Evolutionary conservation across 2,888 invertebrate genomes (phyloP), one percentile per base, ranked within the genome.

Genomic region (Alloscopus bannaensis): DNA sequence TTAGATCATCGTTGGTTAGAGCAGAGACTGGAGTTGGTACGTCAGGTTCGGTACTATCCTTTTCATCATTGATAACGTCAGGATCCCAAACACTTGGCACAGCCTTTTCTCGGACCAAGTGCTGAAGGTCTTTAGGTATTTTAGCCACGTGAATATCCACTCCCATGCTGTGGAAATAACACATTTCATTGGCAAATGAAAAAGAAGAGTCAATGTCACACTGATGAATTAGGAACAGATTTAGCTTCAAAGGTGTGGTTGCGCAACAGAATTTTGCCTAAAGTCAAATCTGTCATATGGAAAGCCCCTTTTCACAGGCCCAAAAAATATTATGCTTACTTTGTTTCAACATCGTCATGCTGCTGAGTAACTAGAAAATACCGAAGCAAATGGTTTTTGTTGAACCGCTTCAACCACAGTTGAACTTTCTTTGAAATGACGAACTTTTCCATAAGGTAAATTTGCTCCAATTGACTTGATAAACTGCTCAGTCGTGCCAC

Each of bases 401-500:
- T 57, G 16, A 64, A 45, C n/a, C 47, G 40, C 1, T 66, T 60
- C 16, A 83, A n/a, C 26, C 36, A 47, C 18, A 24, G 2, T 36
- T 84, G 84, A 28, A 84, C 0, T 29, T 71, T 79, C 26, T 79
- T 78, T 0, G 83, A 82, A 0, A 85, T 52, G 13, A 84, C 69
- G 45, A 85, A 83, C 1, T 78, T 78, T 52, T 85, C 85, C 76
- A 84, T 81, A 8, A 85, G 57, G 57, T 70, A 83, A 57, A 83
- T 83, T 60, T 85, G 82, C 28, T 84, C 85, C 6, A 85, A 72
- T 66, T 83, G 84, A 60, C 80, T 83, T 3, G 81, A 80, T 29
- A 82, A 66, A 47, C 82, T 77, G 20, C 79, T 81, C 6, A 81
- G 68, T 45, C 81, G 69, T 1, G 85, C 85, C 13, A 64, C 47